Evolutionary conservation across 1,140 invertebrate genomes (phyloP), one percentile per base, ranked within the genome.

Genomic region (Lepidurus couesii): DNA sequence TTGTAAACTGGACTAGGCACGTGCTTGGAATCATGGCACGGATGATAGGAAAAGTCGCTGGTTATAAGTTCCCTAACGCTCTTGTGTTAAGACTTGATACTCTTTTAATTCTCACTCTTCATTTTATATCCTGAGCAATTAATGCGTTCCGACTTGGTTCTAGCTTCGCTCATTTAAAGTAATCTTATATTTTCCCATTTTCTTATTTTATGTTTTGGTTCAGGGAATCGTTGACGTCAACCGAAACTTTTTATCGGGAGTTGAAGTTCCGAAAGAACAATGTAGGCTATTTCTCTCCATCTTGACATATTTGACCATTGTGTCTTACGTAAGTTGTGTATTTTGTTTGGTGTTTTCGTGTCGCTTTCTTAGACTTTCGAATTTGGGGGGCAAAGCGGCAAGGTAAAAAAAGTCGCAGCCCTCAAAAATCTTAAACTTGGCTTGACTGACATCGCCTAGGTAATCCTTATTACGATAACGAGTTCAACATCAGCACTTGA

Each of bases 381-480:
- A 13, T 65, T 65, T 34, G 1, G 34, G 34, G 34, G 53, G 3
- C 53, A 65, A 65, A n/a, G 47, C 13, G 47, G 13, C 6, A 65
- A 21, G 21, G 13, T 13, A 65, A 21, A 65, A 65, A 65, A 21
- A 9, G 3, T 65, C 53, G 21, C 53, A 65, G 34, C 34, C 34
- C 34, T 21, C 6, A 65, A 16, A 65, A 65, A 65, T 65, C 53
- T 21, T 65, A 7, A n/a, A 65, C 8, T 7, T n/a, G n/a, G 16
- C 53, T 65, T 65, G 53, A 65, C 53, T 65, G 13, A 65, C 53
- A 9, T 65, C 53, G 53, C 53, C 53, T 65, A 65, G 53, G 53
- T 21, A 65, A 65, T 65, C 53, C 53, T 21, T 65, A 65, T 65
- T 65, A 65, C 13, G 53, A 65, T 65, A 65, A 65, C 53, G 21